A percentile compares a stretch with the other conserved stretches of the same genome.
phyloP scores from a whole-genome alignment of 2,888 invertebrate species.

The Apotomis turbidana region DNA sequence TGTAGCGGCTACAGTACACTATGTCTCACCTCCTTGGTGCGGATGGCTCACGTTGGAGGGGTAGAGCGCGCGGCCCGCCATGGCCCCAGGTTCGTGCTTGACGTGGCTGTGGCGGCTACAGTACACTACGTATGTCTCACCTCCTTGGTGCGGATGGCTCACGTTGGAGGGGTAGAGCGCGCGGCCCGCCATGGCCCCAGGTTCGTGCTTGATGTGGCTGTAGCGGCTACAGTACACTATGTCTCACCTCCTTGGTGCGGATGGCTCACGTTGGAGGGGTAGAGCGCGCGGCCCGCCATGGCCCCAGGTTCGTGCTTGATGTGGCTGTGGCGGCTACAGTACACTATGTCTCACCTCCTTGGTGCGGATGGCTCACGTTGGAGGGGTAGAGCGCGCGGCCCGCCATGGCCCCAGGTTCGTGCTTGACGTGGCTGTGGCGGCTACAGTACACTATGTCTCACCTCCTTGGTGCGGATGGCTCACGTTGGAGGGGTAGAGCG shows the following conservation, averaged over 20 bases:
- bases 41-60: too few species aligned
- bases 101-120: too few species aligned
- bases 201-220: too few species aligned
- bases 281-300: slow-evolving; percentile 14
- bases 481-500: slow-evolving; percentile 47
- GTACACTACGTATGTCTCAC: too few species aligned
- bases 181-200: slow-evolving; percentile 60
- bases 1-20: too few species aligned
- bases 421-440: too few species aligned
- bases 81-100: slow-evolving; percentile 41
- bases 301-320: too few species aligned
- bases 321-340: too few species aligned
- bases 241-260: too few species aligned
- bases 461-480: slow-evolving; percentile 44
- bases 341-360: not conserved
- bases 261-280: slow-evolving; percentile 46
- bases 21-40: too few species aligned
- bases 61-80: too few species aligned
- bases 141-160: slow-evolving; percentile 27
- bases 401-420: slow-evolving; percentile 50
- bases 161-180: slow-evolving; percentile 47
- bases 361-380: slow-evolving; percentile 44
- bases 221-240: too few species aligned
- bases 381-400: slow-evolving; percentile 47
- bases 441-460: slow-evolving; percentile 44